Conservation (phyloP, 2,797 vertebrate genomes). For the Enoplosus armatus region DNA sequence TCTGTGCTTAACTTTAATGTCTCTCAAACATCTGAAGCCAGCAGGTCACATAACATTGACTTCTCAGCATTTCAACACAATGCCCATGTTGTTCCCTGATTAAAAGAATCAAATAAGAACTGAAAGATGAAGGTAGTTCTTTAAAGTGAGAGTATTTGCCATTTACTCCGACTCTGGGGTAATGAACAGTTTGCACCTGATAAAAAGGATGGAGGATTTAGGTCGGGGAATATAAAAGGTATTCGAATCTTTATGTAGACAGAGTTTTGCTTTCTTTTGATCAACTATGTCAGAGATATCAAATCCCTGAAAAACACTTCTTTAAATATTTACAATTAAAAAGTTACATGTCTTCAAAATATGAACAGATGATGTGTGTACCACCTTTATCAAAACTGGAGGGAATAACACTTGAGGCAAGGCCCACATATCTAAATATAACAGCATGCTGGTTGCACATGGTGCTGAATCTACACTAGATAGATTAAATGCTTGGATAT, state of each 20-base stretch:
- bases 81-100: not conserved
- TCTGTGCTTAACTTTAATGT: not conserved
- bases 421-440: no score
- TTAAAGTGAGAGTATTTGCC: not conserved
- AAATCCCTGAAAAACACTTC: not conserved
- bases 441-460: no score
- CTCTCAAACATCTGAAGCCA: not conserved
- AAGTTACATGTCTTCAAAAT: no score
- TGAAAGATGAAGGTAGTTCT: not conserved
- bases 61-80: not conserved
- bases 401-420: no score
- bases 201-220: constrained; percentile 35
- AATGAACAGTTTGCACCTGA: constrained; percentile 25
- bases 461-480: no score
- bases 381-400: no score
- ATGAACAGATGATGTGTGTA: not conserved
- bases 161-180: no score
- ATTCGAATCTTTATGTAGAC: constrained; percentile 18
- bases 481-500: no score
- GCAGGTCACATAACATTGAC: not conserved
- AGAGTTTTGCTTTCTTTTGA: constrained; percentile 1
- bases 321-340: no score
- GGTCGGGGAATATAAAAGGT: constrained; percentile 18
- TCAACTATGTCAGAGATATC: constrained; percentile 4
- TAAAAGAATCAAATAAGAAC: not conserved